Percentiles rank a stretch among this genome's conserved stretches.
phyloP scores from a whole-genome alignment of 2,888 invertebrate species.

The Macaria notata region DNA sequence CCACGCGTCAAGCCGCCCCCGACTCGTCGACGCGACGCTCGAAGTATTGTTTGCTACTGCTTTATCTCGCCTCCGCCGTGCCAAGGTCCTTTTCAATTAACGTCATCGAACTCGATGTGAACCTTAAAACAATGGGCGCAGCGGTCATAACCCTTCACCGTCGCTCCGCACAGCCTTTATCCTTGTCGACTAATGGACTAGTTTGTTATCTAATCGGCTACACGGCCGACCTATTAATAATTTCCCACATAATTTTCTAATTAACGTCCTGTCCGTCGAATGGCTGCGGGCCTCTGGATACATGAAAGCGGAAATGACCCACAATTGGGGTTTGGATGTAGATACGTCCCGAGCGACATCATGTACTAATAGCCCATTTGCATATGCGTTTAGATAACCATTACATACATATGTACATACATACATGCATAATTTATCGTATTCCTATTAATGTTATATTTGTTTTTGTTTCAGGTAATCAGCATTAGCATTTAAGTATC shows the following conservation, averaged over 20 bases:
- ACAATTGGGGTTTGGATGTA: constrained; percentile 51
- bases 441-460: constrained; percentile 44
- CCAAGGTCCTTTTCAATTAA: constrained; percentile 58
- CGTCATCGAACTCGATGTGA: constrained; percentile 45
- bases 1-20: constrained; percentile 77
- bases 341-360: constrained; percentile 28
- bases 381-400: constrained; percentile 37
- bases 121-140: constrained; percentile 58
- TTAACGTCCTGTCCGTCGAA: constrained; percentile 70
- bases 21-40: constrained; percentile 50
- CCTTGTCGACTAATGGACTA: constrained; percentile 76
- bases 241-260: constrained; percentile 80
- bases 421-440: constrained; percentile 20
- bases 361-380: constrained; percentile 47
- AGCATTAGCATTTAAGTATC: constrained; percentile 42
- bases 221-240: constrained; percentile 78
- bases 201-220: constrained; percentile 81
- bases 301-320: constrained; percentile 66
- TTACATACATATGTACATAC: constrained; percentile 14
- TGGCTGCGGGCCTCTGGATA: constrained; percentile 54
- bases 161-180: constrained; percentile 47
- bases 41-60: constrained; percentile 77
- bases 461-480: constrained; percentile 73
- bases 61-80: constrained; percentile 61
- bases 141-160: constrained; percentile 44